Conservation (phyloP, 2,888 invertebrate species). For the Phrixothrix hirtus region DNA sequence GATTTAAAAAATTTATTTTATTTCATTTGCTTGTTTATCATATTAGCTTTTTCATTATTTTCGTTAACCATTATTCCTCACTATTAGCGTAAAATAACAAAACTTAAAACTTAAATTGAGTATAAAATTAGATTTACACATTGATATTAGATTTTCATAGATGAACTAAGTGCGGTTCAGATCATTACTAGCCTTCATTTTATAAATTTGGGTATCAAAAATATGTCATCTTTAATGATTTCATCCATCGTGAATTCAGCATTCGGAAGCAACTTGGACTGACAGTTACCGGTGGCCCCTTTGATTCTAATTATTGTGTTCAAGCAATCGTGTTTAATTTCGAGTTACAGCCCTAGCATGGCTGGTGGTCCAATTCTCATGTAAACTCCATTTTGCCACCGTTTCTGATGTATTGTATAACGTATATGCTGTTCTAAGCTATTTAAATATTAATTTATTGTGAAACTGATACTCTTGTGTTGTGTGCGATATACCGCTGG, state of each 20-base stretch:
- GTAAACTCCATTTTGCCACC: constrained; percentile 26
- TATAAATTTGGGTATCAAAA: constrained; percentile 1
- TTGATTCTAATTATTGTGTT: constrained; percentile 37
- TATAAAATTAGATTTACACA: no score
- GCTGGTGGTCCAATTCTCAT: constrained; percentile 36
- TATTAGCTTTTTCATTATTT: no score
- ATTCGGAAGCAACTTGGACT: constrained; percentile 27
- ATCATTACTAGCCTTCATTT: not conserved
- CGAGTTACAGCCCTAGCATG: constrained; percentile 25
- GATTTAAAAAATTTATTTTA: no score
- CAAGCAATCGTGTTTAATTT: constrained; percentile 37
- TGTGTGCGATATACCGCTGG: not conserved
- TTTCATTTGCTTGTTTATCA: no score
- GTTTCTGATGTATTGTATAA: constrained; percentile 28
- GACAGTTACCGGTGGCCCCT: constrained; percentile 29
- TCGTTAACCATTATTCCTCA: no score
- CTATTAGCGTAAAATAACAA: no score
- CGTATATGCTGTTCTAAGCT: constrained; percentile 13
- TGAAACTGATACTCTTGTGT: constrained; percentile 31
- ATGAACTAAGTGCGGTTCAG: not conserved
- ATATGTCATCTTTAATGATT: constrained; percentile 13
- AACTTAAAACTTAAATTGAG: not conserved
- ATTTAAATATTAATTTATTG: constrained; percentile 34
- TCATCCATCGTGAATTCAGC: constrained; percentile 13
- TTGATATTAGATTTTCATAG: no score